These are phyloP conservation scores for Eira barbara DNA, from an alignment of 2,113 vertebrate species.

Conservation along the genomic window DNA sequence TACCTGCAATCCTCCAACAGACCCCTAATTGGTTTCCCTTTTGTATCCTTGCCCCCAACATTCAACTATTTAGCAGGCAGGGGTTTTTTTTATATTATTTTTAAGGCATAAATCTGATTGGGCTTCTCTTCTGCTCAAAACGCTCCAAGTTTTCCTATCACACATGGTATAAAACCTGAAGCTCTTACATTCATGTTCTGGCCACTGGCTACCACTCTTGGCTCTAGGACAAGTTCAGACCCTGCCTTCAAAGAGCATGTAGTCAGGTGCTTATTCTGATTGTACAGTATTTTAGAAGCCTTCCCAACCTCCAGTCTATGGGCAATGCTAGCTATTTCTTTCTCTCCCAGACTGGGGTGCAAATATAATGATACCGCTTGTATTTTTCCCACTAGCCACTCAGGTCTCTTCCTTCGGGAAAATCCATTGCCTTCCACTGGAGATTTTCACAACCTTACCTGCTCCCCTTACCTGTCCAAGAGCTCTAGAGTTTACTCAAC, in stretches of 20 bases:
- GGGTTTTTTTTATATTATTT: neutral
- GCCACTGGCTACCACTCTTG: neutral
- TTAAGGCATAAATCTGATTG: neutral
- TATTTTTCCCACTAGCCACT: neutral
- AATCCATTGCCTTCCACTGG: neutral
- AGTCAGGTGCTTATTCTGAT: neutral
- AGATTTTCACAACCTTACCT: neutral
- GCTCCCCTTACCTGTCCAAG: neutral
- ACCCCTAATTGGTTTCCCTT: neutral
- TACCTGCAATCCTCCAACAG: neutral
- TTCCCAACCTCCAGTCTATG: neutral
- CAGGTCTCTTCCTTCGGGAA: neutral
- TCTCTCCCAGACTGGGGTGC: accelerated
- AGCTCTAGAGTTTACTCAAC: neutral
- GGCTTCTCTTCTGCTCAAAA: neutral
- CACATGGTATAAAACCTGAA: neutral
- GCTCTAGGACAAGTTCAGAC: neutral
- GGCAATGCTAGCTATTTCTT: neutral
- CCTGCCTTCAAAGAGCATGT: neutral
- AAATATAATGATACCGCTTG: neutral
- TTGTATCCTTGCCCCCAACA: neutral
- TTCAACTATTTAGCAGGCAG: neutral
- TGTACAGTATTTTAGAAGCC: neutral
- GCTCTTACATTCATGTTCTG: neutral
- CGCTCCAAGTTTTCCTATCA: neutral